phyloP scores from a whole-genome alignment of 2,797 vertebrate species.

The Mus caroli region DNA sequence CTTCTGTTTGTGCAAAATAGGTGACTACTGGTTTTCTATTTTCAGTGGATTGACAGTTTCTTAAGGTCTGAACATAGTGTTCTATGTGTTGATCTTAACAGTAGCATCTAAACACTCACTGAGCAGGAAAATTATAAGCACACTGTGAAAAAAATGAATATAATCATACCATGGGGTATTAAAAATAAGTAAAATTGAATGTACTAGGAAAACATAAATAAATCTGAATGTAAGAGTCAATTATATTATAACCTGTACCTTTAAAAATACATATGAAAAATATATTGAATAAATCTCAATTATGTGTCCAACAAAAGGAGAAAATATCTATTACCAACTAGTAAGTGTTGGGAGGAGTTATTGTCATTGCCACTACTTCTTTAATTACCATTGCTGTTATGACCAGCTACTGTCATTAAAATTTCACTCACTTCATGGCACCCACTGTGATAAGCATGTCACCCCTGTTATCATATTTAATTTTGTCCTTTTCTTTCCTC shows the following conservation, averaged over 20 bases:
- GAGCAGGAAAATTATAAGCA: neutral
- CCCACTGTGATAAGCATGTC: neutral
- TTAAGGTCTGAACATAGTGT: neutral
- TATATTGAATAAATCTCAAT: neutral
- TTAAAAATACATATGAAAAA: neutral
- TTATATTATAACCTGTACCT: neutral
- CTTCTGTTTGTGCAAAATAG: neutral
- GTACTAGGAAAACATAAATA: neutral
- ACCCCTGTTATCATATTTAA: neutral
- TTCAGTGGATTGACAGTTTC: neutral
- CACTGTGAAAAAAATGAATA: neutral
- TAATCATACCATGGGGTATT: neutral
- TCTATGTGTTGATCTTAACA: neutral
- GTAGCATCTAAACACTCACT: neutral
- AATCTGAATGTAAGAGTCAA: neutral
- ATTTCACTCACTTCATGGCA: neutral
- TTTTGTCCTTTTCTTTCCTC: conserved; percentile 20
- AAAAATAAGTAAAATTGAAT: neutral
- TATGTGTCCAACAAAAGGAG: neutral
- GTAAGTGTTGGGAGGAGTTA: neutral
- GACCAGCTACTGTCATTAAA: neutral
- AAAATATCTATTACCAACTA: neutral
- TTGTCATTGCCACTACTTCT: neutral
- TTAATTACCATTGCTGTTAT: neutral
- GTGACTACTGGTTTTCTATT: neutral